Evolutionary conservation across 2,888 invertebrate genomes (phyloP).

Genomic region (Agriopis aurantiaria): DNA sequence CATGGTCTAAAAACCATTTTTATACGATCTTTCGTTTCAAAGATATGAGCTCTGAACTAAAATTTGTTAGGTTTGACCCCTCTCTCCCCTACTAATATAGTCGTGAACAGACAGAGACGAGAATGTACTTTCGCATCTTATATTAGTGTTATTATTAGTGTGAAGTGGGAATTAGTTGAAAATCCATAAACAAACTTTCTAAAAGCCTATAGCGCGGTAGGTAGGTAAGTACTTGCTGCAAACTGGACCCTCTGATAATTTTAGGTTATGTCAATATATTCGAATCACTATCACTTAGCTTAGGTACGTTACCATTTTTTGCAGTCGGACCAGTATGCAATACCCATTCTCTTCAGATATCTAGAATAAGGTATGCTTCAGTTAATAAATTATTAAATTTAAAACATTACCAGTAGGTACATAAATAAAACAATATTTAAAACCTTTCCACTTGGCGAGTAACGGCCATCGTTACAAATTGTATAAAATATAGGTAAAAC

Average conservation of each 20-base stretch:
- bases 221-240: background rate
- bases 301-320: background rate
- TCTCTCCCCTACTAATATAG: too few relatives aligned
- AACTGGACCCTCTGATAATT: background rate
- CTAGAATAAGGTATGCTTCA: background rate
- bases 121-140: too few relatives aligned
- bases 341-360: background rate
- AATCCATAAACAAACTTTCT: background rate
- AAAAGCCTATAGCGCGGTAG: background rate
- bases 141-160: background rate
- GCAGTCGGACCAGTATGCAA: background rate
- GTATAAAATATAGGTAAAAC: too few relatives aligned
- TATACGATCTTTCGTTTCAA: too few relatives aligned
- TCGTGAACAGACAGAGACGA: too few relatives aligned
- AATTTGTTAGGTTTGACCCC: too few relatives aligned
- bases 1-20: too few relatives aligned
- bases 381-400: background rate
- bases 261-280: slow-evolving; percentile 4
- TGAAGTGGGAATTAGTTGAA: background rate
- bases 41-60: too few relatives aligned
- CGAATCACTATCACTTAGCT: background rate
- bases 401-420: background rate
- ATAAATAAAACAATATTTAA: too few relatives aligned
- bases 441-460: too few relatives aligned
- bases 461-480: too few relatives aligned